phyloP scores from a whole-genome alignment of 2,888 invertebrate species.

The Drosophila ustulata region DNA sequence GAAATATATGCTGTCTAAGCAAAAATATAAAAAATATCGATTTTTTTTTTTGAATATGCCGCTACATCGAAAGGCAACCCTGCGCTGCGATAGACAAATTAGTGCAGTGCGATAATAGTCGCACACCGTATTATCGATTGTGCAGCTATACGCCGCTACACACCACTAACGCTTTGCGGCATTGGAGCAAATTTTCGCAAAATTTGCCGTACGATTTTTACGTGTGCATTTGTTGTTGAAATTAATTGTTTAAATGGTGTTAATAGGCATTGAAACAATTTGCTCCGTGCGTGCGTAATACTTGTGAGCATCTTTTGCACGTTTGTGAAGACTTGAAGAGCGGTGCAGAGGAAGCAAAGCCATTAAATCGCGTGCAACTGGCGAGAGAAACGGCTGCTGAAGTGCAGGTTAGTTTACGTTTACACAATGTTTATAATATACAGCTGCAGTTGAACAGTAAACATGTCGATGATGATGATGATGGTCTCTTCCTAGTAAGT shows the following conservation, averaged over 20 bases:
- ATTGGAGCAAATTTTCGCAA: slow-evolving; percentile 65
- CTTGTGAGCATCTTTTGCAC: slow-evolving; percentile 38
- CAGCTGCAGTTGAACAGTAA: slow-evolving; percentile 34
- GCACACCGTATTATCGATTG: slow-evolving; percentile 59
- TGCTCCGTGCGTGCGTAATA: slow-evolving; percentile 44
- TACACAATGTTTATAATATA: slow-evolving; percentile 35
- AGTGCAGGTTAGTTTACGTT: slow-evolving; percentile 67
- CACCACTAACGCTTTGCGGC: slow-evolving; percentile 68
- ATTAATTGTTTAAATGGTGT: slow-evolving; percentile 57
- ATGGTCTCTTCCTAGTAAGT: slow-evolving; percentile 55
- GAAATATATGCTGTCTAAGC: slow-evolving; percentile 51
- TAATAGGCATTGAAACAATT: slow-evolving; percentile 44
- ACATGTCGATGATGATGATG: slow-evolving; percentile 22
- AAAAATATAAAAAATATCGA: background rate
- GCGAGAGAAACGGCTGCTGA: slow-evolving; percentile 46
- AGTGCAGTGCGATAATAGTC: slow-evolving; percentile 42
- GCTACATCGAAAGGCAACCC: slow-evolving; percentile 23
- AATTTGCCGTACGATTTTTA: slow-evolving; percentile 51
- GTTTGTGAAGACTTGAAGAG: slow-evolving; percentile 10
- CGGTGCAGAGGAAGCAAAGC: slow-evolving; percentile 24
- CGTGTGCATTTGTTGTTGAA: slow-evolving; percentile 55
- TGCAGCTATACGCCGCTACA: slow-evolving; percentile 62
- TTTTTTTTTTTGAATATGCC: slow-evolving; percentile 13
- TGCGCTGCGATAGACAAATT: slow-evolving; percentile 3
- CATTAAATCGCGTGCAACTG: slow-evolving; percentile 22